Conservation (phyloP, 2,888 invertebrate genomes). For the Tachina grossa region DNA sequence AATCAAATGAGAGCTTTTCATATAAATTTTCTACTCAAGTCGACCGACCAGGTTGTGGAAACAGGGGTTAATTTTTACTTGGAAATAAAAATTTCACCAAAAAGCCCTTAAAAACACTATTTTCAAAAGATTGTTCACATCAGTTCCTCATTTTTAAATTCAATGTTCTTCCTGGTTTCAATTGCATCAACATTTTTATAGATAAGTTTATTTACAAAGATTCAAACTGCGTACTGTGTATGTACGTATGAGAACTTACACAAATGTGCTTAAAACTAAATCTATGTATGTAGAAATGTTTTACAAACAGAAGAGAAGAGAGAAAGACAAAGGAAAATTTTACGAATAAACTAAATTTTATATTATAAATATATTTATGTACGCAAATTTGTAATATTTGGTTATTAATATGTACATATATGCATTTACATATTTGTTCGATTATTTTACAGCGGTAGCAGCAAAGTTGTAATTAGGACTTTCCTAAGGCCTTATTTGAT, state of each 20-base stretch:
- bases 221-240: neutral
- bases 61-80: no score
- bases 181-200: conserved; percentile 64
- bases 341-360: conserved; percentile 17
- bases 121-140: neutral
- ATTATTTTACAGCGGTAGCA: neutral
- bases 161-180: conserved; percentile 64
- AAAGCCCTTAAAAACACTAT: neutral
- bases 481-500: neutral
- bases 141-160: conserved; percentile 5
- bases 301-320: no score
- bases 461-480: neutral
- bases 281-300: conserved; percentile 11
- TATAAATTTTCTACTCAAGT: no score
- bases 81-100: no score
- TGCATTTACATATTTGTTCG: neutral
- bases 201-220: neutral
- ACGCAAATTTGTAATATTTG: conserved; percentile 22
- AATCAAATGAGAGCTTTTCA: no score
- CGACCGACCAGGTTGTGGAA: no score
- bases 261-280: neutral
- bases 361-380: neutral
- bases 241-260: neutral
- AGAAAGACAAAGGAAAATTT: no score
- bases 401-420: conserved; percentile 2